Evolutionary conservation across 2,888 invertebrate species (phyloP).

Genomic region (Gerris lacustris): DNA sequence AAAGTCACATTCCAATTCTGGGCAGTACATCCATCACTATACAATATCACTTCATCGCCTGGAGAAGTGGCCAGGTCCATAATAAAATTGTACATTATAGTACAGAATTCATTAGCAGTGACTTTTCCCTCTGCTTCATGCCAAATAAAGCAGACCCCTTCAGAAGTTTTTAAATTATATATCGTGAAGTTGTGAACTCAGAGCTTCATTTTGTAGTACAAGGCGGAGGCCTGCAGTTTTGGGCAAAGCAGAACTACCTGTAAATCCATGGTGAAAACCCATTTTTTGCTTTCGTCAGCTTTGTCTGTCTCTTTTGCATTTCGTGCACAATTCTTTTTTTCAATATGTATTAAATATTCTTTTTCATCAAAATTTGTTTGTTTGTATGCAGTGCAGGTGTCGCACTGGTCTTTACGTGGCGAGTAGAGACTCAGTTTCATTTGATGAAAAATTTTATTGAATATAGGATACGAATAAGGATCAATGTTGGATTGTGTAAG

Average conservation of each 20-base stretch:
- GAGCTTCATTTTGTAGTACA: slow-evolving; percentile 27
- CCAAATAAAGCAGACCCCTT: slow-evolving; percentile 40
- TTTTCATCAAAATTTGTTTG: too few species aligned
- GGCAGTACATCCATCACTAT: slow-evolving; percentile 12
- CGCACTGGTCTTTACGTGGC: slow-evolving; percentile 1
- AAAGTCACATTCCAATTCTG: slow-evolving; percentile 13
- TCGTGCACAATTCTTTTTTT: too few species aligned
- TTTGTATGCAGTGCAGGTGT: slow-evolving; percentile 29
- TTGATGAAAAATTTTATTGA: slow-evolving; percentile 1
- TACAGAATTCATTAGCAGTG: too few species aligned
- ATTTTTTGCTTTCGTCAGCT: too few species aligned
- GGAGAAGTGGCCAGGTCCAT: too few species aligned
- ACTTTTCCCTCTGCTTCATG: too few species aligned
- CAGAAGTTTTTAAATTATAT: slow-evolving; percentile 40
- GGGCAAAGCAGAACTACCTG: slow-evolving; percentile 27
- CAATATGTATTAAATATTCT: too few species aligned
- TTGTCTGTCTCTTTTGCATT: too few species aligned
- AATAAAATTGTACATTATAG: slow-evolving; percentile 32
- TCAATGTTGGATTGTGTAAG: not conserved
- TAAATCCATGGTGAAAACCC: slow-evolving; percentile 24
- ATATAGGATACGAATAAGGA: not conserved
- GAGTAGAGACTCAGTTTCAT: slow-evolving; percentile 13
- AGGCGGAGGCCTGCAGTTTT: slow-evolving; percentile 22
- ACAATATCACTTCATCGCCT: too few species aligned
- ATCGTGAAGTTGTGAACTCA: slow-evolving; percentile 27